Percentiles rank a stretch among this genome's conserved stretches.
Conservation (phyloP, 2,888 invertebrate genomes). For the Pandemis cinnamomeana region DNA sequence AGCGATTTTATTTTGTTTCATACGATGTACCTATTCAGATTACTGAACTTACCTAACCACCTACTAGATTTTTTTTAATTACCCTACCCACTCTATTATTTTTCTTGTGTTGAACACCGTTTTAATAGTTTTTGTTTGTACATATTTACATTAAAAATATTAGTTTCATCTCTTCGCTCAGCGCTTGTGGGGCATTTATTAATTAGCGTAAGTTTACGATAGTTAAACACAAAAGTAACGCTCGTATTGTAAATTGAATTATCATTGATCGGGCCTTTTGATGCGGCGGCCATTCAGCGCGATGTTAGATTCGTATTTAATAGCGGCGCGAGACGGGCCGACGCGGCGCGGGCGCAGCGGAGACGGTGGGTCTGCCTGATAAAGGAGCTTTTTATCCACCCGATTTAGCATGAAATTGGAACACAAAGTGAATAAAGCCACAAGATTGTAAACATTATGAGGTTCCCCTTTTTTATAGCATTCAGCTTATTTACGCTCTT, state of each 20-base stretch:
- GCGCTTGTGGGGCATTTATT: slow-evolving; percentile 4
- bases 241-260: slow-evolving; percentile 62
- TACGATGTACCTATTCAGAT: too few species aligned
- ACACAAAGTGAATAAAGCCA: slow-evolving; percentile 85
- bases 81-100: too few species aligned
- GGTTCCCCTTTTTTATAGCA: slow-evolving; percentile 81
- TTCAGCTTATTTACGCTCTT: slow-evolving; percentile 81
- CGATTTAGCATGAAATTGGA: slow-evolving; percentile 85
- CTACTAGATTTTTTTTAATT: too few species aligned
- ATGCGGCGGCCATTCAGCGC: slow-evolving; percentile 69
- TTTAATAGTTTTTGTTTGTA: not conserved
- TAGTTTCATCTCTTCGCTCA: not conserved
- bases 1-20: too few species aligned
- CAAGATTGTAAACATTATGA: slow-evolving; percentile 84
- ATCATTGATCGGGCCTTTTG: slow-evolving; percentile 71
- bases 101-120: too few species aligned
- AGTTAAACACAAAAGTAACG: slow-evolving; percentile 50
- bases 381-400: slow-evolving; percentile 82
- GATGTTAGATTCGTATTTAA: slow-evolving; percentile 76
- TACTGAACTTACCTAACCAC: too few species aligned
- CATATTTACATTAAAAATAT: not conserved
- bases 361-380: slow-evolving; percentile 82
- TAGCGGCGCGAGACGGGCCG: slow-evolving; percentile 53
- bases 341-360: slow-evolving; percentile 48
- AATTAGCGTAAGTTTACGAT: slow-evolving; percentile 14